These are phyloP conservation scores for Sinotaia quadrata DNA, from an alignment of 2,888 invertebrate species.

Conservation along the genomic window DNA sequence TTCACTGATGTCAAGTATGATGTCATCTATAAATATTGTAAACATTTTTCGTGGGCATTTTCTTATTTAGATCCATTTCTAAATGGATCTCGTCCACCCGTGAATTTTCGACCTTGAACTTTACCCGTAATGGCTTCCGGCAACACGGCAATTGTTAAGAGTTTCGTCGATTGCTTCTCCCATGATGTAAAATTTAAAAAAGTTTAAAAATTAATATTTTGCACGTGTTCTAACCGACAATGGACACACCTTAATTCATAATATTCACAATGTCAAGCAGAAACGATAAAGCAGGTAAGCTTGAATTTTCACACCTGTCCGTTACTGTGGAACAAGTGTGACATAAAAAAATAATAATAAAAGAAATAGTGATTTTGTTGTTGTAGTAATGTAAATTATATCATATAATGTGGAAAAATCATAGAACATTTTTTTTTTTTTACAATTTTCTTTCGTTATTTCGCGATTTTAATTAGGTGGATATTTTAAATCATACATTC, in stretches of 20 bases:
- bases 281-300: slow-evolving; percentile 10
- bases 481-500: neutral
- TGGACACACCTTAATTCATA: neutral
- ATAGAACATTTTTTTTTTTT: neutral
- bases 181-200: too few species aligned
- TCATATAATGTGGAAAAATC: neutral
- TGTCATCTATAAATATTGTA: too few species aligned
- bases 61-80: neutral
- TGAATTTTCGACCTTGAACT: neutral
- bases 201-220: too few species aligned
- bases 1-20: too few species aligned
- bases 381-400: neutral
- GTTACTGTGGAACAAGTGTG: neutral
- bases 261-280: neutral
- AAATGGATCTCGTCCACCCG: neutral
- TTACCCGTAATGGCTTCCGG: slow-evolving; percentile 7
- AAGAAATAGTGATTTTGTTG: too few species aligned
- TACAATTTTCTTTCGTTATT: neutral
- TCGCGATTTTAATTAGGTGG: neutral
- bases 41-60: too few species aligned
- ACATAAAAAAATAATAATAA: too few species aligned
- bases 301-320: slow-evolving; percentile 1
- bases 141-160: neutral
- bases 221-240: too few species aligned
- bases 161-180: neutral